Evolutionary conservation across 2,113 vertebrate genomes (phyloP).

Genomic region (Perccottus glenii): DNA sequence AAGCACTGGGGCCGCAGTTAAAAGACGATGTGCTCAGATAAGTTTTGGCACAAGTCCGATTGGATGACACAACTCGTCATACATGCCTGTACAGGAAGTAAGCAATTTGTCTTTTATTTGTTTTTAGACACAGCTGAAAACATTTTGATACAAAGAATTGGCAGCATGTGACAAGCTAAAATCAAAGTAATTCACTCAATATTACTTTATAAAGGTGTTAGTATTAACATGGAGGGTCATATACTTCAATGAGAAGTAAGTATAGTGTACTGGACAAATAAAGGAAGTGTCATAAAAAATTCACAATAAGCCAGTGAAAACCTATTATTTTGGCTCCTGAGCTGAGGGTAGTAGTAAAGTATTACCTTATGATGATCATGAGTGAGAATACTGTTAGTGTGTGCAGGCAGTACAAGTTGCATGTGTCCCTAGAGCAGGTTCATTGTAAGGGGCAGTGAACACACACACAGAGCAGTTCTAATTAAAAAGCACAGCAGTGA

Average conservation of each 20-base stretch:
- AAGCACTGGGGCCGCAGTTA: conserved; percentile 50
- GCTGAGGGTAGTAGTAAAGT: background rate
- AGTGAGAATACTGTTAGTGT: conserved; percentile 14
- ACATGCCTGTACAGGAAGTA: conserved; percentile 55
- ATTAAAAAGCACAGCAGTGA: conserved; percentile 72
- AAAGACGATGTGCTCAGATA: conserved; percentile 61
- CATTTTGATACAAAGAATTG: conserved; percentile 38
- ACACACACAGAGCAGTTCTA: conserved; percentile 56
- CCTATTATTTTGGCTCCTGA: background rate
- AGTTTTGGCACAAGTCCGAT: conserved; percentile 36
- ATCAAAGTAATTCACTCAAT: conserved; percentile 42
- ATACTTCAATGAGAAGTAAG: no score
- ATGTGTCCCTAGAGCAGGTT: conserved; percentile 51
- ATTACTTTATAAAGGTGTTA: no score
- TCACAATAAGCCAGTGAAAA: no score
- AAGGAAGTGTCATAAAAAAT: no score
- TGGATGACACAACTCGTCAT: conserved; percentile 35
- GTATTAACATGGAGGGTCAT: no score
- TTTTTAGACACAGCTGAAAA: conserved; percentile 53
- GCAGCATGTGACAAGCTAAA: conserved; percentile 38
- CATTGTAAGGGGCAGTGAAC: conserved; percentile 50
- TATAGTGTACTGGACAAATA: no score
- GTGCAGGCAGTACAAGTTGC: conserved; percentile 1
- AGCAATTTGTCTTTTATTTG: conserved; percentile 55
- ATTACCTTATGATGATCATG: background rate